phyloP scores from a whole-genome alignment of 2,888 invertebrate genomes.

The Melangyna quadrimaculata region DNA sequence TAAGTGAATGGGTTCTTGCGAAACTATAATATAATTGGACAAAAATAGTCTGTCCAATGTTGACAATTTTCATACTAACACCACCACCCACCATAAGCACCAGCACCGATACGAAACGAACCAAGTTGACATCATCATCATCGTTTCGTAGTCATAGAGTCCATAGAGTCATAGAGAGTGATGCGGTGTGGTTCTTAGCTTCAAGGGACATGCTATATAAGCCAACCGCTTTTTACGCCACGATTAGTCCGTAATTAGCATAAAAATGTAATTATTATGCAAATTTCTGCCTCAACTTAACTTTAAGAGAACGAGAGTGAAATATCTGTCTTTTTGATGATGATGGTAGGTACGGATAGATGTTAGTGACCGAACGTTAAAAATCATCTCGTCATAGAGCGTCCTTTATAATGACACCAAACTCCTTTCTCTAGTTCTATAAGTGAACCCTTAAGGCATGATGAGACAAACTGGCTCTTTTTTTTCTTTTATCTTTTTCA shows the following conservation, averaged over 20 bases:
- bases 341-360: not conserved
- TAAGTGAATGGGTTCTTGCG: constrained; percentile 63
- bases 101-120: not conserved
- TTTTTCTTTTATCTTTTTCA: constrained; percentile 42
- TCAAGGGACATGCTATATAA: constrained; percentile 21
- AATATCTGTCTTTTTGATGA: constrained; percentile 17
- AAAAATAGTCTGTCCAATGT: constrained; percentile 56
- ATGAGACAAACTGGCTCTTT: not conserved
- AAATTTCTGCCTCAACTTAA: constrained; percentile 46
- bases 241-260: constrained; percentile 70
- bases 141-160: not conserved
- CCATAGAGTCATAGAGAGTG: not conserved
- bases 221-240: constrained; percentile 56
- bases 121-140: constrained; percentile 3
- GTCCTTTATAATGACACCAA: constrained; percentile 44
- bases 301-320: not conserved
- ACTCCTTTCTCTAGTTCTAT: not conserved
- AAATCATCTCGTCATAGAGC: constrained; percentile 55
- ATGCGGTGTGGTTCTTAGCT: not conserved
- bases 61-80: constrained; percentile 57
- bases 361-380: constrained; percentile 42
- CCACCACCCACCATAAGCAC: too few relatives aligned
- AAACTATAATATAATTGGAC: constrained; percentile 64
- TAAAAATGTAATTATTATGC: constrained; percentile 71
- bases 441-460: constrained; percentile 29